Base-by-base conservation (phyloP, 2,888 invertebrate genomes). In the Athalia rosae region DNA sequence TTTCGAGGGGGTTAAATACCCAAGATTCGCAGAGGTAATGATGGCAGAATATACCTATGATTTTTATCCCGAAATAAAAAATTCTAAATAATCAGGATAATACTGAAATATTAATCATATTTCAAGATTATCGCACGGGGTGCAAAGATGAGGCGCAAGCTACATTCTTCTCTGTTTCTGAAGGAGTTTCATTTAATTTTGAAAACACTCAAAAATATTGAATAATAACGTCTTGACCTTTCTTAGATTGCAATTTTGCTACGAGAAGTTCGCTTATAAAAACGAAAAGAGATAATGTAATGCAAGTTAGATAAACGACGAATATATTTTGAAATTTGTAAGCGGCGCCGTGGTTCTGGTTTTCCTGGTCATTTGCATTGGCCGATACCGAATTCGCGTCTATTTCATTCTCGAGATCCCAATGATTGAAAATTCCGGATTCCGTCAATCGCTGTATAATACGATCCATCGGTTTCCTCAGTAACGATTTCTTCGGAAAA, bases 241-340 rank as follows among this genome's bases (percentile, higher is more conserved):
- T 45, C 28, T 58, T 43, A 7, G 13, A 61, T 13, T 8, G 8
- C 13, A 71, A 45, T 43, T 50, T 71, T 13, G 41, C 43, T 15
- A 13, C 13, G 13, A 71, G 71, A 8, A 71, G 43, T 58, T 71
- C 71, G n/a, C n/a, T n/a, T 43, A 58, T 13, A n/a, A 71, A n/a
- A 15, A 71, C 13, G 4, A 58, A 3, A 6, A 71, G 13, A 58
- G 28, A 41, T 6, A 71, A 43, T n/a, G 13, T 15, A 7, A 71
- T 43, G 7, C 71, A 71, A 9, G 71, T 1, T 2, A 45, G 8
- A 41, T 71, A 71, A 13, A 58, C 8, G 56, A 58, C 45, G 9
- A 71, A 58, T 71, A 71, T 45, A 58, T 58, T 43, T 0, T 3
- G 4, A 71, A 71, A 71, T 58, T 58, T 71, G 8, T 43, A 3